Evolutionary conservation across 2,797 vertebrate genomes (phyloP).

Genomic region (Rhynchotus rufescens): DNA sequence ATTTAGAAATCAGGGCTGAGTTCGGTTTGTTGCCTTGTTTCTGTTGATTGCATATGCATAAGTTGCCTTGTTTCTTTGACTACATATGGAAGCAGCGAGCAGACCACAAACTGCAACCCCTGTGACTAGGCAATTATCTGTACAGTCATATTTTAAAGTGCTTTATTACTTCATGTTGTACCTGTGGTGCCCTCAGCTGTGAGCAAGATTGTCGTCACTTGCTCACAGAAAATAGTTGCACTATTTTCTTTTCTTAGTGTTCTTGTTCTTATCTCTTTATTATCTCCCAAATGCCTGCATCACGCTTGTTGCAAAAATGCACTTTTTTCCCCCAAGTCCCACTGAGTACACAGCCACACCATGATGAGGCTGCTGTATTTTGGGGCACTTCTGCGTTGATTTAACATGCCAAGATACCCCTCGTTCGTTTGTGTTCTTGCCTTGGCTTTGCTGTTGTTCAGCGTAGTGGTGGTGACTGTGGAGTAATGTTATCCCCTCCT

Average conservation of each 20-base stretch:
- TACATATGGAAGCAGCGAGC: background rate
- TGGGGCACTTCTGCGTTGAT: background rate
- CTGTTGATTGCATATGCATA: background rate
- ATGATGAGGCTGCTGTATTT: background rate
- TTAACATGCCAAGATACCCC: background rate
- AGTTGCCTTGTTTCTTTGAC: background rate
- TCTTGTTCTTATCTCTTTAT: background rate
- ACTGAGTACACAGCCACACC: background rate
- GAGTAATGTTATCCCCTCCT: background rate
- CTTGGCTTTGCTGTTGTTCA: background rate
- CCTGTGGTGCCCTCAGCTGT: background rate
- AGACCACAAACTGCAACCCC: background rate
- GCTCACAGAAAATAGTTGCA: background rate
- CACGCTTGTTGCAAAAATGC: background rate
- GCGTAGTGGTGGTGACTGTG: background rate
- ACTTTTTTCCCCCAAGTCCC: background rate
- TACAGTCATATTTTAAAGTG: background rate
- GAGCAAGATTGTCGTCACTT: background rate
- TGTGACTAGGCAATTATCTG: background rate
- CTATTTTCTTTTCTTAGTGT: background rate
- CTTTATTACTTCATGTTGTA: background rate
- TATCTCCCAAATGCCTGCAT: rapidly evolving
- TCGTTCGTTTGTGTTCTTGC: background rate
- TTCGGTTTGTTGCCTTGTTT: background rate
- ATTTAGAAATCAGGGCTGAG: background rate